A percentile compares a stretch with the other conserved stretches of the same genome.
These are phyloP conservation scores for Sphyrna mokarran DNA, from an alignment of 2,113 vertebrate species.

Conservation along the genomic window DNA sequence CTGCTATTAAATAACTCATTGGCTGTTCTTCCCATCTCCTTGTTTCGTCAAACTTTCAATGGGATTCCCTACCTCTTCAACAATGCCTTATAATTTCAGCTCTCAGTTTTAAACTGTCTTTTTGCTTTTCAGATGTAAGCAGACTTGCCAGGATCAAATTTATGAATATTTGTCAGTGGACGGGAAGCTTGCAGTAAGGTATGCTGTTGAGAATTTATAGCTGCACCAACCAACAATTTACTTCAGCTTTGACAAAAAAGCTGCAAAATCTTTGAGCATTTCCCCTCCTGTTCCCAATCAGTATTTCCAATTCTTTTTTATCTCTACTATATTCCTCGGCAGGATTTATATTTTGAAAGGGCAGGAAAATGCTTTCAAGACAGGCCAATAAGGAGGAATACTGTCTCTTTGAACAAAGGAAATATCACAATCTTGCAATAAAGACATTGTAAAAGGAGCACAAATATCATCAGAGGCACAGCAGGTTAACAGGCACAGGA, in stretches of 20 bases:
- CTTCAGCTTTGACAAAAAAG: not conserved
- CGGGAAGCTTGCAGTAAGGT: not conserved
- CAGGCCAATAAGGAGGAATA: slow-evolving; percentile 28
- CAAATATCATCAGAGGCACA: not conserved
- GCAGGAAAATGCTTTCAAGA: not conserved
- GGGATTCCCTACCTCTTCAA: not conserved
- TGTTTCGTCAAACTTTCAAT: not conserved
- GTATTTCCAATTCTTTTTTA: not conserved
- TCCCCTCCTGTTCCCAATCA: not conserved
- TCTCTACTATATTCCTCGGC: not conserved
- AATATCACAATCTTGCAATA: slow-evolving; percentile 31
- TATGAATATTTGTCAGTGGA: not conserved
- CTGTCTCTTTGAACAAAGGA: slow-evolving; percentile 11
- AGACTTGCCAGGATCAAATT: not conserved
- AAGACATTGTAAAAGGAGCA: slow-evolving; percentile 41
- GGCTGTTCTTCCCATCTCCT: not conserved
- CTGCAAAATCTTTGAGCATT: not conserved
- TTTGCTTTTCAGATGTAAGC: not conserved
- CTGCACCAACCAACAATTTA: not conserved
- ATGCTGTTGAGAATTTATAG: not conserved
- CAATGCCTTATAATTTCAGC: not conserved
- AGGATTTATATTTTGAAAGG: not conserved
- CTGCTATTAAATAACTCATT: not conserved
- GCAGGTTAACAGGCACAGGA: not conserved
- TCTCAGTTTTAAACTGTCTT: not conserved